Conservation (phyloP, 1,140 invertebrate genomes). For the Calephelis virginiensis region DNA sequence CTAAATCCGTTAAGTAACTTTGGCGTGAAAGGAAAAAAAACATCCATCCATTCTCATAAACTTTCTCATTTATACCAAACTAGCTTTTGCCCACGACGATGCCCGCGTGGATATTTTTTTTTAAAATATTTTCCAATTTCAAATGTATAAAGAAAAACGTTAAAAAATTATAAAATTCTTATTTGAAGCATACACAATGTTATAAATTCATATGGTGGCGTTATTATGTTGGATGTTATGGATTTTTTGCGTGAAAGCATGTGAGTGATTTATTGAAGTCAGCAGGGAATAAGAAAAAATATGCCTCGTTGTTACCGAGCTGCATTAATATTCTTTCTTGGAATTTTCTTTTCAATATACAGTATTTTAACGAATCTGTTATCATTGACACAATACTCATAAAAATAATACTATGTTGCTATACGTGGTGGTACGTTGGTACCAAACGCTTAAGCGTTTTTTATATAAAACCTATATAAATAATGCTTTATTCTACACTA, state of each 20-base stretch:
- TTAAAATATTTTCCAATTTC: too few relatives aligned
- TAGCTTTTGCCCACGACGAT: too few relatives aligned
- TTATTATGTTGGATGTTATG: constrained; percentile 54
- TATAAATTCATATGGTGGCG: constrained; percentile 30
- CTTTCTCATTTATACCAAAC: too few relatives aligned
- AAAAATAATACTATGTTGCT: not conserved
- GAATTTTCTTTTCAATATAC: constrained; percentile 29
- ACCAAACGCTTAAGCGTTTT: too few relatives aligned
- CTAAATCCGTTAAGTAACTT: too few relatives aligned
- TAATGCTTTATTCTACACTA: too few relatives aligned
- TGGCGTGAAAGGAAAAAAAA: too few relatives aligned
- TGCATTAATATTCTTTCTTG: constrained; percentile 53
- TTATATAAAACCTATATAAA: too few relatives aligned
- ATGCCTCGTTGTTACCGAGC: constrained; percentile 59
- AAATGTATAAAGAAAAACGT: not conserved
- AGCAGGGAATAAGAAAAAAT: constrained; percentile 59
- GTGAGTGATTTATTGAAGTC: constrained; percentile 69
- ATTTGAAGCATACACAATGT: constrained; percentile 29
- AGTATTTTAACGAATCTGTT: constrained; percentile 16
- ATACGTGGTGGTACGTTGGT: too few relatives aligned
- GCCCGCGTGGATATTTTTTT: too few relatives aligned
- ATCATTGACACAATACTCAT: not conserved
- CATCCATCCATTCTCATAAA: too few relatives aligned
- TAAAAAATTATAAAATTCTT: constrained; percentile 28
- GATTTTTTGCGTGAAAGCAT: constrained; percentile 65